Percentiles rank a stretch among this genome's conserved stretches.
Evolutionary conservation across 2,888 invertebrate genomes (phyloP).

Genomic region (Norana najaformis): DNA sequence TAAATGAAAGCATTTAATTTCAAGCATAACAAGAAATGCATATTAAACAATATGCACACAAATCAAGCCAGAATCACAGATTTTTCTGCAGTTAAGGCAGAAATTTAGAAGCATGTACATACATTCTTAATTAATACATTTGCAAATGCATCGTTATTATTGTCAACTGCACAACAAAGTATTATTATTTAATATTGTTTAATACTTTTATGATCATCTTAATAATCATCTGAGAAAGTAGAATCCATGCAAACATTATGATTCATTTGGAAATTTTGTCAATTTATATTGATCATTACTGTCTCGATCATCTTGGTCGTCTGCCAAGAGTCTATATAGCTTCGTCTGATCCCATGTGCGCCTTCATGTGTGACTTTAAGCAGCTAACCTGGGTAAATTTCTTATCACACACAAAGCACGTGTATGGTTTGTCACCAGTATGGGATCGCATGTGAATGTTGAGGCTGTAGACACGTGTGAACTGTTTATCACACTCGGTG

Average conservation of each 20-base stretch:
- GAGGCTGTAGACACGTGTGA: slow-evolving; percentile 94
- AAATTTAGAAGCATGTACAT: background rate
- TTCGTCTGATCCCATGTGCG: slow-evolving; percentile 31
- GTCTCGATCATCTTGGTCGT: background rate
- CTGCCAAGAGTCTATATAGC: background rate
- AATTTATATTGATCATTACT: slow-evolving; percentile 13
- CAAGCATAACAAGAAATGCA: slow-evolving; percentile 13
- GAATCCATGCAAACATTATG: background rate
- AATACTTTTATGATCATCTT: no score
- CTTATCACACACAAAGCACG: slow-evolving; percentile 67
- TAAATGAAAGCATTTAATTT: slow-evolving; percentile 10
- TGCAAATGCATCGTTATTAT: background rate
- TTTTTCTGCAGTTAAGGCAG: background rate
- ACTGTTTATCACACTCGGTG: slow-evolving; percentile 94
- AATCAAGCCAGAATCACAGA: background rate
- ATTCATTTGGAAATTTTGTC: background rate
- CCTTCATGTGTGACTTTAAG: slow-evolving; percentile 34
- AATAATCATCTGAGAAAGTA: no score
- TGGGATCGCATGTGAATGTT: slow-evolving; percentile 97
- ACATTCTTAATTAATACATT: background rate
- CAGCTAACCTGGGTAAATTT: slow-evolving; percentile 32
- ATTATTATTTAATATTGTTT: no score
- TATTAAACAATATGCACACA: background rate
- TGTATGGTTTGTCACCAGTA: slow-evolving; percentile 72
- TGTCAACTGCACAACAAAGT: background rate